Evolutionary conservation across 2,888 invertebrate genomes (phyloP), one percentile per base, ranked within the genome.

Genomic region (Monochamus alternatus): DNA sequence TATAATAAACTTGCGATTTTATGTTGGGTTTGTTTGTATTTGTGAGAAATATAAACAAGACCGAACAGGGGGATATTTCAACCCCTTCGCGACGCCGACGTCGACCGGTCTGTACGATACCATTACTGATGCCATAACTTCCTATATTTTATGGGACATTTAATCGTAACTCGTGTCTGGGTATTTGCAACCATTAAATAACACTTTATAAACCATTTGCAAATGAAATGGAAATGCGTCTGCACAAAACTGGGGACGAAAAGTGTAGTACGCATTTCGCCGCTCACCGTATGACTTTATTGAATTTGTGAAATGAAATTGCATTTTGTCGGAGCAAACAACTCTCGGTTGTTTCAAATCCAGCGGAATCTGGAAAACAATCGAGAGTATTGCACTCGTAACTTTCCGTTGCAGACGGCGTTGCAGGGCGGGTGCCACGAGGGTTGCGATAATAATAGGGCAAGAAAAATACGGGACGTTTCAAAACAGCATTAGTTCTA

Each of bases 101-200:
- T 79, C 81, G 80, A 74, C 78, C 82, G 81, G 82, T 83, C 83
- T 84, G 84, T 81, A 81, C 81, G 82, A 79, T 82, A 80, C 83
- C 84, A 84, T 85, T 85, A 85, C 82, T 81, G 81, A 84, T 81
- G 83, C 83, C 82, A 84, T 85, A 85, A 85, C 84, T 85, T 84
- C 79, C 84, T 81, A 84, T 84, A 85, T 81, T 85, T 85, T 85
- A 85, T 83, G 81, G 60, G 66, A 52, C 71, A 65, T 85, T 84
- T 85, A 86, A 84, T 84, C 83, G 83, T 79, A 80, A 80, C 83
- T 83, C 84, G 82, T 83, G 82, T 84, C 82, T 84, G 83, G 82
- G 80, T 84, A 83, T 85, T 85, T 84, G 82, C 84, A 79, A 81
- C 81, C 84, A 84, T 85, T 85, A 85, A 85, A 85, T 85, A 84